A percentile compares a stretch with the other conserved stretches of the same genome.
These are phyloP conservation scores for Oreonectes daqikongensis DNA, from an alignment of 2,797 vertebrate species.

Conservation along the genomic window DNA sequence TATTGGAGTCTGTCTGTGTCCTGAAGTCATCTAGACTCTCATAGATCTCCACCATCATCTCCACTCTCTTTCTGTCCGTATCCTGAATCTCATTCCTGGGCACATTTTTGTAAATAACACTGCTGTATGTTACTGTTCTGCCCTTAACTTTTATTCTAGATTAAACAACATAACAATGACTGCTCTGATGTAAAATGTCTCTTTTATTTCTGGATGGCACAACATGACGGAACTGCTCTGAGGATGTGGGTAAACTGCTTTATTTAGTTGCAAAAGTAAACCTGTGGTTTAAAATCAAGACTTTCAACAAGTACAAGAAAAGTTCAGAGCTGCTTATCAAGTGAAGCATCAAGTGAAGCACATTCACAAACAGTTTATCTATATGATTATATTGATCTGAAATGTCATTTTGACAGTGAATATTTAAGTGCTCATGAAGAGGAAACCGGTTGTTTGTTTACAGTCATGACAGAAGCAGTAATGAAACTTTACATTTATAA, in stretches of 20 bases:
- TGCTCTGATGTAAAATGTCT: no score
- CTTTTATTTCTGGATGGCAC: background rate
- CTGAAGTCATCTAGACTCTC: background rate
- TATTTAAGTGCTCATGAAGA: background rate
- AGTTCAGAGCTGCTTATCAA: background rate
- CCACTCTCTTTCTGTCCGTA: background rate
- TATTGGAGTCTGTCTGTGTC: no score
- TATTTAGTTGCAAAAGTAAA: no score
- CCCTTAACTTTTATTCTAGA: no score
- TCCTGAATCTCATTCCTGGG: background rate
- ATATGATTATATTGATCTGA: no score
- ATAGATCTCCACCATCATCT: background rate
- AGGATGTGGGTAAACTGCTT: no score
- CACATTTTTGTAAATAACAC: background rate
- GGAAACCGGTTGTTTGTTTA: slow-evolving; percentile 37
- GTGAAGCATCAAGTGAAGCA: background rate
- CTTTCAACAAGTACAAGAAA: background rate
- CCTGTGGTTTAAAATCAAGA: no score
- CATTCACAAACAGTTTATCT: background rate
- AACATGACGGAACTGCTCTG: background rate
- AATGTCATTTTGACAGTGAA: no score
- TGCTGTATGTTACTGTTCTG: no score
- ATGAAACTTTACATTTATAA: background rate
- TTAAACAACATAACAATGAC: no score
- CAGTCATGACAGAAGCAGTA: background rate